Percentiles rank a stretch among this genome's conserved stretches.
Evolutionary conservation across 2,113 vertebrate species (phyloP).

Genomic region (Nettapus auritus): DNA sequence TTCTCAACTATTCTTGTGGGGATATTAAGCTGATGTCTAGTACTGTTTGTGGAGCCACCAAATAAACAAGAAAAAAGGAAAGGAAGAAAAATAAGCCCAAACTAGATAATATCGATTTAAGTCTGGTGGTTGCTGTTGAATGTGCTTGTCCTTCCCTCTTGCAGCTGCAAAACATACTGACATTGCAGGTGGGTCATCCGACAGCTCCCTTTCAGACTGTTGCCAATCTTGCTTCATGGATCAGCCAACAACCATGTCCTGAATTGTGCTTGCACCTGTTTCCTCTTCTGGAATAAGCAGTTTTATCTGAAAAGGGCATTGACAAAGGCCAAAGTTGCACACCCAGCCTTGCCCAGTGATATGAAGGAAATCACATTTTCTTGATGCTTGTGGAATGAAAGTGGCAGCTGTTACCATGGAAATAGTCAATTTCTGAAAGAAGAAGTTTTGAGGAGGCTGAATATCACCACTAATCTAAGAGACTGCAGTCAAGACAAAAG

Average conservation of each 20-base stretch:
- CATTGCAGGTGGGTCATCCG: not conserved
- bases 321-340: slow-evolving; percentile 2
- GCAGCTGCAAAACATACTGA: not conserved
- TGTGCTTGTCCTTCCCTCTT: not conserved
- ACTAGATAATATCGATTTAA: not conserved
- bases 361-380: slow-evolving; percentile 31
- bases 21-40: not conserved
- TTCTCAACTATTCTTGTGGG: not conserved
- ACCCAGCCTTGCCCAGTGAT: not conserved
- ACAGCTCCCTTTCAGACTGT: not conserved
- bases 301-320: slow-evolving; percentile 33
- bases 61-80: not conserved
- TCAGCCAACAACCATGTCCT: not conserved
- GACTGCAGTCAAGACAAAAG: slow-evolving; percentile 53
- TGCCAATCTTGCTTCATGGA: not conserved
- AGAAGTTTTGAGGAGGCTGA: slow-evolving; percentile 35
- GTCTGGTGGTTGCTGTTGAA: not conserved
- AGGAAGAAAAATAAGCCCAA: not conserved
- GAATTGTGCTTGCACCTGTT: slow-evolving; percentile 31
- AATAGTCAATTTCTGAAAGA: slow-evolving; percentile 50
- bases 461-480: slow-evolving; percentile 35
- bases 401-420: slow-evolving; percentile 57
- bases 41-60: not conserved
- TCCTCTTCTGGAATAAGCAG: slow-evolving; percentile 40
- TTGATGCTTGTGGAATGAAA: slow-evolving; percentile 12